These are phyloP conservation scores for Siniperca undulata DNA, from an alignment of 2,797 vertebrate species.

Conservation along the genomic window DNA sequence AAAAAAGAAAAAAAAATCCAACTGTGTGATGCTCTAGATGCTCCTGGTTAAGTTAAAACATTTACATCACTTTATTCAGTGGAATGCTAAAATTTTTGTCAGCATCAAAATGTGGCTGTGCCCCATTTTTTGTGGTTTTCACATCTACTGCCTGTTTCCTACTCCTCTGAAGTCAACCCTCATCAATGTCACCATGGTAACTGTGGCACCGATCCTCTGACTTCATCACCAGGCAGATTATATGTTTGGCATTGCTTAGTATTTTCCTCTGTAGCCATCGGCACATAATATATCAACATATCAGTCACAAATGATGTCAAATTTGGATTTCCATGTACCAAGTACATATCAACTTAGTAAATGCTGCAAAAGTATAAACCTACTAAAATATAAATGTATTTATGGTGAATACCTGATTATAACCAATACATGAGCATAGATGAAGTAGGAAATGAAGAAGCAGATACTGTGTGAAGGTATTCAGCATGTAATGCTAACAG, in stretches of 20 bases:
- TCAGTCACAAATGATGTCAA: slow-evolving; percentile 80
- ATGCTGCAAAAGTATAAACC: slow-evolving; percentile 78
- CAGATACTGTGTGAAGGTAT: slow-evolving; percentile 43
- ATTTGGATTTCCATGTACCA: slow-evolving; percentile 79
- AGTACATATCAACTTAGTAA: slow-evolving; percentile 83
- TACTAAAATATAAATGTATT: slow-evolving; percentile 43
- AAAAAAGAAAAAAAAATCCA: slow-evolving; percentile 23
- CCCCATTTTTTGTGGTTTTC: background rate
- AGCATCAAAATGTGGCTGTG: slow-evolving; percentile 32
- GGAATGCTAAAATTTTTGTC: slow-evolving; percentile 17
- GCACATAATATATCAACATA: slow-evolving; percentile 80
- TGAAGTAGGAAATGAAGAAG: slow-evolving; percentile 27
- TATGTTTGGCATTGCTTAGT: slow-evolving; percentile 43
- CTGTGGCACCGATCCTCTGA: slow-evolving; percentile 15
- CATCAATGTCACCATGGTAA: slow-evolving; percentile 21
- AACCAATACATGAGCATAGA: slow-evolving; percentile 41
- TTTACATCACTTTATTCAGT: slow-evolving; percentile 8
- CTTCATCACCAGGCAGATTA: slow-evolving; percentile 14
- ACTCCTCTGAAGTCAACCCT: background rate
- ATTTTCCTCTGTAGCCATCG: slow-evolving; percentile 69
- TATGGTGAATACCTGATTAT: slow-evolving; percentile 51
- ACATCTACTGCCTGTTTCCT: slow-evolving; percentile 7
- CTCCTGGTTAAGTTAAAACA: slow-evolving; percentile 25
- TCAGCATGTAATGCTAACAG: slow-evolving; percentile 61
- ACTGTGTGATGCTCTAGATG: slow-evolving; percentile 26